Conservation (phyloP, 1,140 invertebrate species). For the Calycopis cecrops region DNA sequence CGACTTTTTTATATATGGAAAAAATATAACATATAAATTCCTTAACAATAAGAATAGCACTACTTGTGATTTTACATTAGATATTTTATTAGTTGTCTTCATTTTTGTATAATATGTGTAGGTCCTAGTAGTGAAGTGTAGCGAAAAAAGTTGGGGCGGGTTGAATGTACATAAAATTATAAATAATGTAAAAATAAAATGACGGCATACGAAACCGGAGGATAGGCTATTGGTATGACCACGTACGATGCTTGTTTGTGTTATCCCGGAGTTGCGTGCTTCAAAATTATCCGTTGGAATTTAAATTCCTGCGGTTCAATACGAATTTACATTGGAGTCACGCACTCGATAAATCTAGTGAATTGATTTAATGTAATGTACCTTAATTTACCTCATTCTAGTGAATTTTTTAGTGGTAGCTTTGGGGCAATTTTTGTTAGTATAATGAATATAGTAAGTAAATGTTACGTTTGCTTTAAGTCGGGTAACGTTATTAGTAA, state of each 20-base stretch:
- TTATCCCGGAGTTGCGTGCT: constrained; percentile 37
- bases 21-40: constrained; percentile 66
- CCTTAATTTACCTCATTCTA: constrained; percentile 58
- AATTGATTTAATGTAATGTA: constrained; percentile 56
- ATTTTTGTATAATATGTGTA: constrained; percentile 64
- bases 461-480: constrained; percentile 61
- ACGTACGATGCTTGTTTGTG: constrained; percentile 50
- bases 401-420: constrained; percentile 71
- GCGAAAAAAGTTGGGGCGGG: constrained; percentile 46
- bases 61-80: constrained; percentile 76
- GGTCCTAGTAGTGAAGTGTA: constrained; percentile 45
- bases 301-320: constrained; percentile 39
- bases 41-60: constrained; percentile 76
- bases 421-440: constrained; percentile 57
- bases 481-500: constrained; percentile 21
- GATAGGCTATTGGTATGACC: constrained; percentile 63
- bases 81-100: constrained; percentile 68
- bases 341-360: constrained; percentile 44
- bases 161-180: constrained; percentile 62
- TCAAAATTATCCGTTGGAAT: constrained; percentile 36
- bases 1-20: constrained; percentile 75
- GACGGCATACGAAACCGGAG: constrained; percentile 38
- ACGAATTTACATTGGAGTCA: constrained; percentile 56
- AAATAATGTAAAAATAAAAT: constrained; percentile 49
- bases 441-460: constrained; percentile 55